Evolutionary conservation across 1,140 invertebrate species (phyloP).

Genomic region (Maniola jurtina): DNA sequence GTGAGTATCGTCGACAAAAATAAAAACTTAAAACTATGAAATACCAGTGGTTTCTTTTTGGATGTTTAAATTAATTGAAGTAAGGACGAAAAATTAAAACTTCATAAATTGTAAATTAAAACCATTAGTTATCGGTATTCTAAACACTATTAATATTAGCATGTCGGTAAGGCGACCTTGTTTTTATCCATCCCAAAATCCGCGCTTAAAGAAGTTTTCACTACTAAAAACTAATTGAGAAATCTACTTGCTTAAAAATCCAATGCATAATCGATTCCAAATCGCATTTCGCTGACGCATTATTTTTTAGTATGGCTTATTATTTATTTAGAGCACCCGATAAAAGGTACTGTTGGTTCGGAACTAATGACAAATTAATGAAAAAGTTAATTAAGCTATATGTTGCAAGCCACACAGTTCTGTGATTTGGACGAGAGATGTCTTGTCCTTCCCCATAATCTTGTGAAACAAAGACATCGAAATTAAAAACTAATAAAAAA

Average conservation of each 20-base stretch:
- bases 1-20: no score
- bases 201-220: no score
- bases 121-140: no score
- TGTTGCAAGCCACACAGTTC: conserved; percentile 34
- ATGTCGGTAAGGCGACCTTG: no score
- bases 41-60: no score
- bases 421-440: conserved; percentile 17
- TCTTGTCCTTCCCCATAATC: conserved; percentile 26
- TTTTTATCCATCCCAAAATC: no score
- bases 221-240: not conserved
- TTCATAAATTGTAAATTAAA: no score
- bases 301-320: conserved; percentile 35
- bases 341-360: conserved; percentile 41
- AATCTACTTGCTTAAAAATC: not conserved
- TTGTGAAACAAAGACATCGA: not conserved
- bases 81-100: no score
- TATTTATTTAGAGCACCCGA: conserved; percentile 61
- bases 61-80: no score
- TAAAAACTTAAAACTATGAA: no score
- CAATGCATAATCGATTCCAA: not conserved
- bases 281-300: conserved; percentile 56
- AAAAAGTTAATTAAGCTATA: conserved; percentile 42
- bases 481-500: not conserved
- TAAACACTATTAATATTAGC: no score
- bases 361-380: conserved; percentile 68